Base-by-base conservation (phyloP, 2,888 invertebrate genomes). In the Pemphredon lugubris region DNA sequence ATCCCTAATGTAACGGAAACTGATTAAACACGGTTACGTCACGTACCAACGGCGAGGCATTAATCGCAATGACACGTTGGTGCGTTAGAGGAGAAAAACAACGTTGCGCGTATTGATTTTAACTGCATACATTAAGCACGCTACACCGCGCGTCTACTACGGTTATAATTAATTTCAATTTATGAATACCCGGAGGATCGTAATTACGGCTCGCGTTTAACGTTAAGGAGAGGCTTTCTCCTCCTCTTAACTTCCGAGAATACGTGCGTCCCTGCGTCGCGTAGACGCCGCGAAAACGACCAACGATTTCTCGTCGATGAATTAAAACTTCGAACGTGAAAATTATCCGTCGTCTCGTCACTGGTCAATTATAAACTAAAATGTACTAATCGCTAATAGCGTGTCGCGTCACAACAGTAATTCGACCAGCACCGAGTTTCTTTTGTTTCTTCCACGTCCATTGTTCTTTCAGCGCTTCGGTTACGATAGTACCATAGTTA, bases 1-100 rank as follows among this genome's bases (percentile, higher is more conserved):
- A 60, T 71, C 55, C 51, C 74, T 48, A 64, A 74, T 77, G 58
- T 50, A 77, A 77, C 44, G 67, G 64, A 74, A 77, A 72, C 42
- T 61, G 65, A 77, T 77, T 72, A 55, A 77, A 59, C 61, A 34
- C 55, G 58, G 23, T 70, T 70, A 37, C 61, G 59, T 51, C 68
- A 64, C 59, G 23, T 37, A 55, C 37, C 26, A 45, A 40, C 47
- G 58, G 65, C 61, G 65, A 69, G 57, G 54, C 58, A 76, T 76
- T 76, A 76, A 76, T 76, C 68, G 42, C 60, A 45, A 68, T 40
- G 64, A 68, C 72, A 59, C 45, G 55, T 48, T 53, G 53, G 48
- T 50, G 48, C 66, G 20, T n/a, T 26, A 26, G 21, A 20, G 13
- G 21, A 50, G 37, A 42, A 69, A 42, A 48, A 42, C 26, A 37